Conservation (phyloP, 2,888 invertebrate genomes). For the Sturmia bella region DNA sequence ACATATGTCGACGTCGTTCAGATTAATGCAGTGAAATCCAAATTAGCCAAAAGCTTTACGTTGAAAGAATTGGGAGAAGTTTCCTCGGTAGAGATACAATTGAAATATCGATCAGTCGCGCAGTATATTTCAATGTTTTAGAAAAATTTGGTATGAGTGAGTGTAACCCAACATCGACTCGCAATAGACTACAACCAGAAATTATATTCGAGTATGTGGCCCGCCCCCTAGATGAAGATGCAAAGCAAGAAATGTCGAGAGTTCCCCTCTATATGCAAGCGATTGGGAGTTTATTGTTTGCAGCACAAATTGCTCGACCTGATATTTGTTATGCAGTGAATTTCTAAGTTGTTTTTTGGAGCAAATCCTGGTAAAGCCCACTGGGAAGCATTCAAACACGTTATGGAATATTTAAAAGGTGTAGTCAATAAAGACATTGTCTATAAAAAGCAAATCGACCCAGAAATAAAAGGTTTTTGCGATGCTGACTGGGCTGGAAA, state of each 20-base stretch:
- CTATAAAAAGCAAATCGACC: neutral
- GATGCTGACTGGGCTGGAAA: slow-evolving; percentile 67
- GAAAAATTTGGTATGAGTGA: neutral
- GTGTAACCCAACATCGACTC: neutral
- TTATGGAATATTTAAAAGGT: neutral
- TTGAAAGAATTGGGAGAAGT: neutral
- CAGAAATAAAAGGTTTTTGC: slow-evolving; percentile 15
- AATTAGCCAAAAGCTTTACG: neutral
- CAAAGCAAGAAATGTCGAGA: neutral
- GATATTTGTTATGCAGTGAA: slow-evolving; percentile 3
- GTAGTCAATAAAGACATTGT: neutral
- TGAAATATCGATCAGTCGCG: neutral
- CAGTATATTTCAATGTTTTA: neutral
- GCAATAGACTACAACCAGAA: too few relatives aligned
- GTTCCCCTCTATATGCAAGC: slow-evolving; percentile 7
- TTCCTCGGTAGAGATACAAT: neutral
- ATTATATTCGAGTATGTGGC: too few relatives aligned
- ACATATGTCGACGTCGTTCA: neutral
- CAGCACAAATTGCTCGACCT: slow-evolving; percentile 4
- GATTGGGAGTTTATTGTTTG: neutral
- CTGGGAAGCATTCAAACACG: neutral
- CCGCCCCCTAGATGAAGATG: too few relatives aligned
- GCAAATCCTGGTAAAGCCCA: slow-evolving; percentile 6
- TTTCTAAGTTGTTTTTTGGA: neutral
- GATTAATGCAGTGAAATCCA: neutral